These are phyloP conservation scores for Stictonetta naevosa DNA, from an alignment of 2,113 vertebrate species.

Conservation along the genomic window DNA sequence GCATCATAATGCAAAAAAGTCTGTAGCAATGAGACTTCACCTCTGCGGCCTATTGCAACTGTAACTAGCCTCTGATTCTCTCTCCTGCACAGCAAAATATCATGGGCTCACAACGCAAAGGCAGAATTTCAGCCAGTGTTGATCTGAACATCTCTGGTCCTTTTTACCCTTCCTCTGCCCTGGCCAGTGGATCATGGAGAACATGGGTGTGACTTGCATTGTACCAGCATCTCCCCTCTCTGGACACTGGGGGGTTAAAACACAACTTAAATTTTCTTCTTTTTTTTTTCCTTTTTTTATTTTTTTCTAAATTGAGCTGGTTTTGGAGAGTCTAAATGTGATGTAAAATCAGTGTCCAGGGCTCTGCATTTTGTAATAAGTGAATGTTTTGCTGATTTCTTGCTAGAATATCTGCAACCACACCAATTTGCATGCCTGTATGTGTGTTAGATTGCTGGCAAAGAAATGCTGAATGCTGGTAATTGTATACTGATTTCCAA, in stretches of 20 bases:
- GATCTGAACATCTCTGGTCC: not conserved
- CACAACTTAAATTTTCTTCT: not conserved
- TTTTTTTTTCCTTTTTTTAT: too few species aligned
- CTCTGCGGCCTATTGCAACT: not conserved
- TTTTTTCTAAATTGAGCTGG: not conserved
- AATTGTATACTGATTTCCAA: constrained; percentile 66
- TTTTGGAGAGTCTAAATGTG: constrained; percentile 53
- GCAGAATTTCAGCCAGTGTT: not conserved
- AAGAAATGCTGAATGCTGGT: constrained; percentile 69
- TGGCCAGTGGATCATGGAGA: fast-evolving
- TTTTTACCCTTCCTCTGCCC: not conserved
- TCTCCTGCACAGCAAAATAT: not conserved
- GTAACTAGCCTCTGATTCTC: not conserved
- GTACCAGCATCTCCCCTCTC: not conserved
- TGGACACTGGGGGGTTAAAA: constrained; percentile 43
- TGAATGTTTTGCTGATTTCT: constrained; percentile 69
- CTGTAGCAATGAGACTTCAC: not conserved
- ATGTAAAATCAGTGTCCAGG: constrained; percentile 58
- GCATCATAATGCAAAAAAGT: not conserved
- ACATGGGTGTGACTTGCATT: not conserved
- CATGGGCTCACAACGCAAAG: not conserved
- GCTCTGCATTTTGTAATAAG: constrained; percentile 49
- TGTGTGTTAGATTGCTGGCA: constrained; percentile 69
- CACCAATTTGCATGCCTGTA: constrained; percentile 59
- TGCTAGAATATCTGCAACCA: constrained; percentile 59